A percentile compares a stretch with the other conserved stretches of the same genome.
These are phyloP conservation scores for Altica lythri DNA, from an alignment of 2,888 invertebrate genomes.

Conservation along the genomic window DNA sequence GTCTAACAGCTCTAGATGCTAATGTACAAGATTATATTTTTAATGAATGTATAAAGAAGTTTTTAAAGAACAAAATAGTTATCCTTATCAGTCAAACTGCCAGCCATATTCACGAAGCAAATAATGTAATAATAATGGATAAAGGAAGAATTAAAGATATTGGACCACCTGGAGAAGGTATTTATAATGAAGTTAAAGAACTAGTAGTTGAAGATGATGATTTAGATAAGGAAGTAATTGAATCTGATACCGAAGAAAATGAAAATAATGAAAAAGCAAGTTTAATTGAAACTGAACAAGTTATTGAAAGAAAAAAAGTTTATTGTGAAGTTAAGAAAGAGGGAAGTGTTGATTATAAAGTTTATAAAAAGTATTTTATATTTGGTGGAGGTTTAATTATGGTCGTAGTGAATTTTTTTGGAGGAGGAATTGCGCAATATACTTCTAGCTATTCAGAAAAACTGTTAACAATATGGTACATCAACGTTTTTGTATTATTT, in stretches of 20 bases:
- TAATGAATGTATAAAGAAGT: constrained; percentile 71
- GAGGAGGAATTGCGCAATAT: constrained; percentile 44
- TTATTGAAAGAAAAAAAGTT: constrained; percentile 37
- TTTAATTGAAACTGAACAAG: constrained; percentile 42
- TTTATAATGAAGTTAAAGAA: constrained; percentile 73
- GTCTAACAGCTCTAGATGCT: constrained; percentile 86
- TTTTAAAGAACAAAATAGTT: constrained; percentile 68
- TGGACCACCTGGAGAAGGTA: constrained; percentile 68
- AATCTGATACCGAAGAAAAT: constrained; percentile 44
- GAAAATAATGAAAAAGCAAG: constrained; percentile 37
- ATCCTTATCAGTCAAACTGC: constrained; percentile 75
- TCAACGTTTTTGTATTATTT: neutral
- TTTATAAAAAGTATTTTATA: constrained; percentile 44
- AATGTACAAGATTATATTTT: constrained; percentile 85
- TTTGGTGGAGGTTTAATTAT: constrained; percentile 41
- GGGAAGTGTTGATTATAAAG: constrained; percentile 40
- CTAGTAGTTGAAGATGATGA: constrained; percentile 49
- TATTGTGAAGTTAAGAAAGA: constrained; percentile 44
- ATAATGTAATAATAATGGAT: constrained; percentile 43
- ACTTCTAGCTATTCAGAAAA: constrained; percentile 44
- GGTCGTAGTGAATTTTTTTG: constrained; percentile 37
- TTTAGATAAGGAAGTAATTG: constrained; percentile 49
- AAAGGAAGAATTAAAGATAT: constrained; percentile 62
- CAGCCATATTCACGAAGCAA: constrained; percentile 63
- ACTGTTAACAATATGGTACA: constrained; percentile 44